Evolutionary conservation across 2,113 vertebrate species (phyloP).

Genomic region (Laticauda laticaudata): DNA sequence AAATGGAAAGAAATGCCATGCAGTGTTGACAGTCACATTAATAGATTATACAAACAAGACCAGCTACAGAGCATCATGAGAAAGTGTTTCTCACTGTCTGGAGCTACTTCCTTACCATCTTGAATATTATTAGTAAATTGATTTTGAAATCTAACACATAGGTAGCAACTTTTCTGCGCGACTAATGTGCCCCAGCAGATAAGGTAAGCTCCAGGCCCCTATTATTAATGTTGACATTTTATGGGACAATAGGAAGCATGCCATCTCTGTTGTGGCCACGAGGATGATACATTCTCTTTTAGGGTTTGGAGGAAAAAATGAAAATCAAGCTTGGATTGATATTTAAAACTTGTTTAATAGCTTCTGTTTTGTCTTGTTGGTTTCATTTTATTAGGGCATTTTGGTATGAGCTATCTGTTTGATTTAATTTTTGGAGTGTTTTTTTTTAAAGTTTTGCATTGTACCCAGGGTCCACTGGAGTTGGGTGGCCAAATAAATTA

Average conservation of each 20-base stretch:
- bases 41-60: neutral
- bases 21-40: neutral
- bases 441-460: neutral
- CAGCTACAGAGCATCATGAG: neutral
- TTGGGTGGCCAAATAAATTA: neutral
- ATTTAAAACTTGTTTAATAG: neutral
- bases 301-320: neutral
- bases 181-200: neutral
- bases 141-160: slow-evolving; percentile 20
- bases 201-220: neutral
- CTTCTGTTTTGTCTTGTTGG: neutral
- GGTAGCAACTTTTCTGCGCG: neutral
- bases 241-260: neutral
- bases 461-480: neutral
- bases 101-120: neutral
- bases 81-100: neutral
- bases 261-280: neutral
- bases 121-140: neutral
- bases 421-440: neutral
- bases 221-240: neutral
- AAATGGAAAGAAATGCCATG: neutral
- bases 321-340: neutral
- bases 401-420: neutral
- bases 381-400: neutral
- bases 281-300: neutral